A percentile compares a stretch with the other conserved stretches of the same genome.
phyloP scores from a whole-genome alignment of 2,888 invertebrate genomes.

The Philhelius pedissequus region DNA sequence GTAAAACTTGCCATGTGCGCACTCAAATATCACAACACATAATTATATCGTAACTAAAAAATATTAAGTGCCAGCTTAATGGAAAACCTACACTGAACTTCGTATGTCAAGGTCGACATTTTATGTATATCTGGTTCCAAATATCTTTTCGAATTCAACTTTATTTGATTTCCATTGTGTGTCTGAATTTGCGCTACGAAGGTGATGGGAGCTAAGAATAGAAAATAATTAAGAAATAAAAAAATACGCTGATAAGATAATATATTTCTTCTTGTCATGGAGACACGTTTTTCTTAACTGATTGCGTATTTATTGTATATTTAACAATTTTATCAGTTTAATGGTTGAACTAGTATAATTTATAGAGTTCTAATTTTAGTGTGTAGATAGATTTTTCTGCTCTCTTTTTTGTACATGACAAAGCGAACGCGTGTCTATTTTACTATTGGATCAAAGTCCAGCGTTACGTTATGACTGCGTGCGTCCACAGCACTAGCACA shows the following conservation, averaged over 20 bases:
- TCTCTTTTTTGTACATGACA: not conserved
- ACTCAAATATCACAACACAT: no score
- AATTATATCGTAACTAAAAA: no score
- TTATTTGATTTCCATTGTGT: not conserved
- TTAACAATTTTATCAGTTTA: not conserved
- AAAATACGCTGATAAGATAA: slow-evolving; percentile 3
- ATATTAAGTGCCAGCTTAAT: not conserved
- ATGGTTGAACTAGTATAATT: not conserved
- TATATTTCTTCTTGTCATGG: not conserved
- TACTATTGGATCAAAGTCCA: slow-evolving; percentile 4
- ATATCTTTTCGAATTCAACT: not conserved
- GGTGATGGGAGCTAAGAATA: not conserved
- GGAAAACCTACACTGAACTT: not conserved
- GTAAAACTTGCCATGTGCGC: no score
- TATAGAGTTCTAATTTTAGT: not conserved
- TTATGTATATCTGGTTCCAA: not conserved
- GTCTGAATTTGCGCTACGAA: no score
- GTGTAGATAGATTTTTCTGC: not conserved
- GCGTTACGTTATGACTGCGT: not conserved
- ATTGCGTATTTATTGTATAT: not conserved
- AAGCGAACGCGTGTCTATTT: not conserved
- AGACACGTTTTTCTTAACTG: not conserved
- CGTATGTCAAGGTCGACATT: not conserved
- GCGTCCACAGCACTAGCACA: not conserved
- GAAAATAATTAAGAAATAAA: not conserved